These are phyloP conservation scores for Toxotes chatareus DNA, from an alignment of 2,113 vertebrate genomes.

Conservation along the genomic window DNA sequence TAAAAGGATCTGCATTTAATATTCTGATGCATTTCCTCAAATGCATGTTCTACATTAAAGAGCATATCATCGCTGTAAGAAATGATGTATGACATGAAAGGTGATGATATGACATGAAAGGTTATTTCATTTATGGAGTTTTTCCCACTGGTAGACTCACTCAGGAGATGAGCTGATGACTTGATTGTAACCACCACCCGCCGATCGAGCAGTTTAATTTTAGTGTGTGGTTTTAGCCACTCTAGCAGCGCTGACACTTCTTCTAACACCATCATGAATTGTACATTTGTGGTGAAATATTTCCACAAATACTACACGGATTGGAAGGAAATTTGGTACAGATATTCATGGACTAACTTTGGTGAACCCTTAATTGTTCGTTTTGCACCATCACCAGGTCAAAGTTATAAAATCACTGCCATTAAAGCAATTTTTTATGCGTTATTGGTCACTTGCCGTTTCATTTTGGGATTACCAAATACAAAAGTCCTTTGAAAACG, in stretches of 20 bases:
- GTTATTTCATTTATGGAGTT: conserved; percentile 31
- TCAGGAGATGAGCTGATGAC: neutral
- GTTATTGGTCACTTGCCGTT: neutral
- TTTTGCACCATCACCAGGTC: too few relatives aligned
- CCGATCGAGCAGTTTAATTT: neutral
- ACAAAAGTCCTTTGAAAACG: conserved; percentile 27
- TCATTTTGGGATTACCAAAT: neutral
- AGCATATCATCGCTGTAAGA: conserved; percentile 24
- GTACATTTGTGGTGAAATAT: too few relatives aligned
- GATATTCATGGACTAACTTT: too few relatives aligned
- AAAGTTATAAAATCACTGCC: too few relatives aligned
- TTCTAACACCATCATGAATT: too few relatives aligned
- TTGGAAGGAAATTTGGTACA: too few relatives aligned
- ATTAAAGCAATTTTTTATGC: neutral
- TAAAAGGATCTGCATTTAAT: conserved; percentile 47
- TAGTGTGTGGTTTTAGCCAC: neutral
- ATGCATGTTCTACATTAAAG: conserved; percentile 24
- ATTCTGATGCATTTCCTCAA: conserved; percentile 23
- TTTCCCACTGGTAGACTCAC: neutral
- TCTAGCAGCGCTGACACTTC: too few relatives aligned
- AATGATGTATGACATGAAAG: conserved; percentile 36
- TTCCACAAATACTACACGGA: too few relatives aligned
- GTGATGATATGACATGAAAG: conserved; percentile 19
- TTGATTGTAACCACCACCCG: neutral
- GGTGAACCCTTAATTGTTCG: too few relatives aligned